phyloP scores from a whole-genome alignment of 1,140 invertebrate genomes.

The Harpegnathos saltator region DNA sequence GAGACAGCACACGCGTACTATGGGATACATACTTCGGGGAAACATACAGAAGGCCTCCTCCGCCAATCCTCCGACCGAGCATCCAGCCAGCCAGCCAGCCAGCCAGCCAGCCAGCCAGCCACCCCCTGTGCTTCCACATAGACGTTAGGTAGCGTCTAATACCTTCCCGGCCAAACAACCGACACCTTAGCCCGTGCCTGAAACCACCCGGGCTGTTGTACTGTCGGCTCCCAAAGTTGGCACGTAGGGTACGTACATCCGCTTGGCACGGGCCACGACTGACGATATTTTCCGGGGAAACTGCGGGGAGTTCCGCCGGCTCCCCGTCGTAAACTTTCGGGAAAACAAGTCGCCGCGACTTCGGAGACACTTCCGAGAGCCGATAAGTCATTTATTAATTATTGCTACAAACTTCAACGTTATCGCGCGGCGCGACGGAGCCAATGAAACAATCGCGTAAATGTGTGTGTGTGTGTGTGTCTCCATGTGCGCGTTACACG shows the following conservation, averaged over 20 bases:
- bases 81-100: too few relatives aligned
- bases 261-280: not conserved
- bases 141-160: constrained; percentile 68
- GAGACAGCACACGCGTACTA: not conserved
- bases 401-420: not conserved
- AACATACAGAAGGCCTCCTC: constrained; percentile 57
- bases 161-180: constrained; percentile 64
- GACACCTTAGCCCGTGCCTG: constrained; percentile 60
- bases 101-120: not conserved
- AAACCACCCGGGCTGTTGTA: constrained; percentile 27
- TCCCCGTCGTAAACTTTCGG: not conserved
- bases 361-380: not conserved
- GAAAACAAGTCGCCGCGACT: constrained; percentile 10
- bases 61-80: constrained; percentile 20
- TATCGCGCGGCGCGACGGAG: not conserved
- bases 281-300: constrained; percentile 33
- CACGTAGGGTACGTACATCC: not conserved
- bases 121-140: constrained; percentile 4
- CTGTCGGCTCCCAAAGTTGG: constrained; percentile 52
- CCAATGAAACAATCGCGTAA: not conserved
- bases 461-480: too few relatives aligned
- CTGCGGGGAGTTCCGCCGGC: constrained; percentile 5
- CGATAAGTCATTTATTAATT: constrained; percentile 30
- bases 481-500: too few relatives aligned
- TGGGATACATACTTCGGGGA: constrained; percentile 61